Base-by-base conservation (phyloP, 2,113 vertebrate genomes). In the Catharus minimus region DNA sequence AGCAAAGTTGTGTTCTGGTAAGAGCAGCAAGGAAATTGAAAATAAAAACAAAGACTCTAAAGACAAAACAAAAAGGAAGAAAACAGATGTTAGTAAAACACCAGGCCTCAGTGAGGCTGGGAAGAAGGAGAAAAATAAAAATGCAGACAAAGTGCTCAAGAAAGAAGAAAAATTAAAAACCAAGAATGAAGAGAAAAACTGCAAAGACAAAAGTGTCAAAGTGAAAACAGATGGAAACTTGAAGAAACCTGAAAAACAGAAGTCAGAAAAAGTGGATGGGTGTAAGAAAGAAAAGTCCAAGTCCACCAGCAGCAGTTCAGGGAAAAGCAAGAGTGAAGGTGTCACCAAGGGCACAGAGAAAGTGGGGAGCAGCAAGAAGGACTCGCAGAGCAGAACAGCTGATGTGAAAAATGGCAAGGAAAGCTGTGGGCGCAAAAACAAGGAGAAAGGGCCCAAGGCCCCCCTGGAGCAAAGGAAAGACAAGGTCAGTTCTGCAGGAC, bases 61-160 rank as follows among this genome's bases (percentile, higher is more conserved):
- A 49, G 95, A 93, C 20, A 97, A 79, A 73, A 38, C 43, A 41
- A 97, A 96, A 91, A 95, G 38, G 88, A 97, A 95, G 86, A 95
- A 82, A 50, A 71, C 30, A 2, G 93, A 94, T 22, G 52, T 47
- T 10, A 36, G 13, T 32, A 93, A 94, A 21, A 20, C 65, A 12
- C 7, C 69, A 3, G 11, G 86, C 57, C 88, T 43, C 33, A 94
- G 88, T 64, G 98, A 96, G 36, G 64, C 61, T 14, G 95, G 62
- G 49, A 98, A 97, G 86, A 98, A 97, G 62, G 96, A 96, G 43
- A 96, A 95, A 47, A 97, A 88, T 90, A 98, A 98, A 83, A 97
- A 83, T 61, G 95, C 81, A 84, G 96, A 97, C 13, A 97, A 91
- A 75, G 68, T 55, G 2, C 89, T 97, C 2, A 95, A 94, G 81